Evolutionary conservation across 92 coral and sea anemone species (phyloP).

Genomic region (Micromussa lordhowensis): DNA sequence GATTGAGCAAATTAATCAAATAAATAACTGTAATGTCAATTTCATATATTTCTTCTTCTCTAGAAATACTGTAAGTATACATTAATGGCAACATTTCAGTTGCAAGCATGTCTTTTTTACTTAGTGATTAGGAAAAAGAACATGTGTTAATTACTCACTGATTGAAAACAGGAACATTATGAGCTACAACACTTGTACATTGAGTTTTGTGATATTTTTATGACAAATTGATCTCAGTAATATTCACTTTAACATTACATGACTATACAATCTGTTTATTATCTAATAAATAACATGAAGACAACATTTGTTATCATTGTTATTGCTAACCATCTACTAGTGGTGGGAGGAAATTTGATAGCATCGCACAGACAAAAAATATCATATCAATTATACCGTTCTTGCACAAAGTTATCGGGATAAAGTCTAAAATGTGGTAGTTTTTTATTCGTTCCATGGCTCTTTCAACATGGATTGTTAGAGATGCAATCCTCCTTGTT

Average conservation of each 20-base stretch:
- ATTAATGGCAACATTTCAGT: not conserved
- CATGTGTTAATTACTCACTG: constrained; percentile 9
- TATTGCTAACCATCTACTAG: constrained; percentile 48
- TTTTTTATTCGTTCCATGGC: too few relatives aligned
- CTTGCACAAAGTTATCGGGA: constrained; percentile 51
- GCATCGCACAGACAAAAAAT: constrained; percentile 69
- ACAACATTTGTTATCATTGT: constrained; percentile 3
- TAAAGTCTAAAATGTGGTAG: too few relatives aligned
- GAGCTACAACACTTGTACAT: not conserved
- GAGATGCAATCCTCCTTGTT: too few relatives aligned
- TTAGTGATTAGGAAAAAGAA: too few relatives aligned
- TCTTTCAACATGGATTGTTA: too few relatives aligned
- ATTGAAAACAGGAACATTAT: not conserved
- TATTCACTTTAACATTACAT: not conserved
- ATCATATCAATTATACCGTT: constrained; percentile 66
- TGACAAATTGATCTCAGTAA: not conserved
- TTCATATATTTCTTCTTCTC: not conserved
- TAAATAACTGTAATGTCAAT: not conserved
- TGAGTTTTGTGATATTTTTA: constrained; percentile 20
- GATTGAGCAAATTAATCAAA: constrained; percentile 42
- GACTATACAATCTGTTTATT: not conserved
- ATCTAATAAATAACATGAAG: constrained; percentile 2
- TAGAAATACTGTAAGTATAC: constrained; percentile 39
- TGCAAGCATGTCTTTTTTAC: not conserved
- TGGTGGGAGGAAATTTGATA: constrained; percentile 68